A percentile compares a stretch with the other conserved stretches of the same genome.
These are phyloP conservation scores for Megalonaias nervosa DNA, from an alignment of 1,140 invertebrate species.

Conservation along the genomic window DNA sequence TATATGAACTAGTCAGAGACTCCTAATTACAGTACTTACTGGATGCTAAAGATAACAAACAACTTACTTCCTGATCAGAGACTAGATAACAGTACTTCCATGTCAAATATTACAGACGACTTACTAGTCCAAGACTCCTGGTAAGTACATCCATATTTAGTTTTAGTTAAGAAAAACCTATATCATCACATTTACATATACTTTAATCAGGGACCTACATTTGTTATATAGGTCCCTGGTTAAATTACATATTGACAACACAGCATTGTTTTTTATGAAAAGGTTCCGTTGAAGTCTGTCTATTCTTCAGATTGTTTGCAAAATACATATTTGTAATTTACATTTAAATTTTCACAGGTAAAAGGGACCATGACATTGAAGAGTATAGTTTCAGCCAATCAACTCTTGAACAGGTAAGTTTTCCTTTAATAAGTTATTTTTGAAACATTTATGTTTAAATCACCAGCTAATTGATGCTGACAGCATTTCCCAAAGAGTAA, in stretches of 20 bases:
- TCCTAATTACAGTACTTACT: no score
- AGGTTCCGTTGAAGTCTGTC: background rate
- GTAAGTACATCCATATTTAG: no score
- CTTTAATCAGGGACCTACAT: background rate
- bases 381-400: slow-evolving; percentile 86
- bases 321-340: background rate
- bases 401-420: slow-evolving; percentile 79
- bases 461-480: no score
- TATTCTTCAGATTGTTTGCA: background rate
- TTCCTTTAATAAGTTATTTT: background rate
- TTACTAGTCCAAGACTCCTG: no score
- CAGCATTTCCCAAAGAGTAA: no score
- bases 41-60: no score
- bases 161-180: background rate
- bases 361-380: slow-evolving; percentile 73
- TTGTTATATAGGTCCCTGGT: background rate
- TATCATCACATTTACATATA: no score
- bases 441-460: no score
- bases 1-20: no score
- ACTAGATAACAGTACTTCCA: no score
- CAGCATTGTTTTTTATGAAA: background rate
- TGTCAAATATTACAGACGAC: no score
- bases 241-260: background rate
- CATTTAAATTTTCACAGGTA: slow-evolving; percentile 43
- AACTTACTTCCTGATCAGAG: no score